Conservation (phyloP, 2,797 vertebrate species). For the Sebastes goodei region DNA sequence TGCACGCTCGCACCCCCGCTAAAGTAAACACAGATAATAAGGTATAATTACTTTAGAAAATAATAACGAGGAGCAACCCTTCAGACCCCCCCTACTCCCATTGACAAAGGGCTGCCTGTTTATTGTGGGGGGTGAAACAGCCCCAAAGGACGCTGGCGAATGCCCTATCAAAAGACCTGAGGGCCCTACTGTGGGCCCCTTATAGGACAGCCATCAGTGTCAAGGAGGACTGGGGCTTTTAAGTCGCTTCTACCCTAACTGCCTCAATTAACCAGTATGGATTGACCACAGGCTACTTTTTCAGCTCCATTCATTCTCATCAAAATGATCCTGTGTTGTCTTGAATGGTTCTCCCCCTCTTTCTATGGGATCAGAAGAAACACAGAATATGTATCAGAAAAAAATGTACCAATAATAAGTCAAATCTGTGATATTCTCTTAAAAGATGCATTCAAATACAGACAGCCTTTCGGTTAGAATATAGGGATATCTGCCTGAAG, state of each 20-base stretch:
- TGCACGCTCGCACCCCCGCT: slow-evolving; percentile 89
- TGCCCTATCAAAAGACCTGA: slow-evolving; percentile 80
- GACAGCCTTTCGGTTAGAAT: neutral
- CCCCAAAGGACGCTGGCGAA: slow-evolving; percentile 80
- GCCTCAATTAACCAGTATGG: slow-evolving; percentile 72
- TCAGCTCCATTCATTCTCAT: slow-evolving; percentile 60
- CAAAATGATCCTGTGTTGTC: slow-evolving; percentile 60
- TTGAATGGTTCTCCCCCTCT: neutral
- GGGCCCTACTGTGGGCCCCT: slow-evolving; percentile 71
- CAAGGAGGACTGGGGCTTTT: slow-evolving; percentile 70
- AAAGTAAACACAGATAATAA: slow-evolving; percentile 99
- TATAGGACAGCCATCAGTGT: slow-evolving; percentile 72
- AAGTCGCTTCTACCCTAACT: slow-evolving; percentile 67
- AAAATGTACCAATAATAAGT: neutral
- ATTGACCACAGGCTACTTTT: slow-evolving; percentile 65
- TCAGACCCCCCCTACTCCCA: slow-evolving; percentile 75
- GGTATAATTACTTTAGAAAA: slow-evolving; percentile 98
- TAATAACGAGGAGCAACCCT: slow-evolving; percentile 86
- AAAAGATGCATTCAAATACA: neutral
- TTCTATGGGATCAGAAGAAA: slow-evolving; percentile 31
- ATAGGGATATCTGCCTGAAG: neutral
- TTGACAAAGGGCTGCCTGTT: slow-evolving; percentile 92
- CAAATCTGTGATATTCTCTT: neutral
- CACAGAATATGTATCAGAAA: neutral
- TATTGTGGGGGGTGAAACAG: slow-evolving; percentile 86